phyloP scores from a whole-genome alignment of 2,888 invertebrate genomes.

The Phania funesta region DNA sequence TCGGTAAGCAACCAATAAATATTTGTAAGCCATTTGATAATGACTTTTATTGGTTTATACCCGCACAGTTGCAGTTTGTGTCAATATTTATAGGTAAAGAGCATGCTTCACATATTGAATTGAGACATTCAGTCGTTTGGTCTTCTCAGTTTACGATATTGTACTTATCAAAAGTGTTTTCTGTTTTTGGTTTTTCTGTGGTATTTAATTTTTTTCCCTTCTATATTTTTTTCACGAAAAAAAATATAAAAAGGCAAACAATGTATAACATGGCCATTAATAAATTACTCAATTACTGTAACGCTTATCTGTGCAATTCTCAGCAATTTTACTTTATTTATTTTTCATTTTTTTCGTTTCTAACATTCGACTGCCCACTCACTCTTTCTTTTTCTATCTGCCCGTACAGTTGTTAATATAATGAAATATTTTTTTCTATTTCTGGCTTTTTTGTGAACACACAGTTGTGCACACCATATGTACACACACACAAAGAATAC shows the following conservation, averaged over 20 bases:
- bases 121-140: not conserved
- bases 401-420: conserved; percentile 12
- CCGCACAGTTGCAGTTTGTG: not conserved
- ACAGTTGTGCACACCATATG: too few species aligned
- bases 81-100: not conserved
- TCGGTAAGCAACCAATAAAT: conserved; percentile 41
- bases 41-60: conserved; percentile 41
- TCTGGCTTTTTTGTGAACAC: not conserved
- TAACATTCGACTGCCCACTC: too few species aligned
- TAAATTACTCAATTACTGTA: conserved; percentile 62
- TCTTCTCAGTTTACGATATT: not conserved
- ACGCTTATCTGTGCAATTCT: conserved; percentile 61
- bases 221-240: not conserved
- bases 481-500: not conserved
- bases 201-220: too few species aligned
- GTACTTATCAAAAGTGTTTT: not conserved
- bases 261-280: conserved; percentile 53
- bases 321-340: conserved; percentile 48
- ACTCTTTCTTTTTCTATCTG: too few species aligned
- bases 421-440: conserved; percentile 22
- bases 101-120: not conserved
- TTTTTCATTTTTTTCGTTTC: not conserved
- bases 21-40: conserved; percentile 30
- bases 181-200: not conserved
- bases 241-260: conserved; percentile 6